Evolutionary conservation across 2,797 vertebrate species (phyloP).

Genomic region (Cygnus olor): DNA sequence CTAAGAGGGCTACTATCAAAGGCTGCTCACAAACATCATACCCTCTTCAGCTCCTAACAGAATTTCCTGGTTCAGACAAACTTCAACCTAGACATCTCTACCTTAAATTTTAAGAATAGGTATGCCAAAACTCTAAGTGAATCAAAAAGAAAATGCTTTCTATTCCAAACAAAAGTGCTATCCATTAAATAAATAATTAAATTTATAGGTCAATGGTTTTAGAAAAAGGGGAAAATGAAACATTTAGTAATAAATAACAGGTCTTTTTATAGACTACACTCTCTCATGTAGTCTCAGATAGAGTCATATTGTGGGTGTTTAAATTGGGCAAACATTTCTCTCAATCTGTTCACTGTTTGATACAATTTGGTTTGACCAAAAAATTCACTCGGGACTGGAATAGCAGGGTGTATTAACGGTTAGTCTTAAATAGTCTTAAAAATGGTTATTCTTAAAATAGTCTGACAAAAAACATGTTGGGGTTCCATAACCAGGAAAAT

Average conservation of each 20-base stretch:
- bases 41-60: slow-evolving; percentile 28
- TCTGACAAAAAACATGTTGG: neutral
- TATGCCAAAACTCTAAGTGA: neutral
- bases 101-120: neutral
- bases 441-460: neutral
- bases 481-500: neutral
- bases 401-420: neutral
- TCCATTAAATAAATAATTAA: neutral
- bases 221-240: neutral
- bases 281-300: neutral
- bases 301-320: neutral
- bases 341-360: neutral
- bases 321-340: neutral
- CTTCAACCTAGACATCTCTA: slow-evolving; percentile 1
- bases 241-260: neutral
- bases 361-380: neutral
- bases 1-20: slow-evolving; percentile 3
- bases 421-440: neutral
- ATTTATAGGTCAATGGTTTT: neutral
- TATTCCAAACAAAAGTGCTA: neutral
- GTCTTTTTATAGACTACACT: neutral
- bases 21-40: neutral
- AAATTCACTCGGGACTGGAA: neutral
- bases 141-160: neutral
- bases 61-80: slow-evolving; percentile 22